Conservation (phyloP, 2,797 vertebrate species). For the Sebastes trivittatus region DNA sequence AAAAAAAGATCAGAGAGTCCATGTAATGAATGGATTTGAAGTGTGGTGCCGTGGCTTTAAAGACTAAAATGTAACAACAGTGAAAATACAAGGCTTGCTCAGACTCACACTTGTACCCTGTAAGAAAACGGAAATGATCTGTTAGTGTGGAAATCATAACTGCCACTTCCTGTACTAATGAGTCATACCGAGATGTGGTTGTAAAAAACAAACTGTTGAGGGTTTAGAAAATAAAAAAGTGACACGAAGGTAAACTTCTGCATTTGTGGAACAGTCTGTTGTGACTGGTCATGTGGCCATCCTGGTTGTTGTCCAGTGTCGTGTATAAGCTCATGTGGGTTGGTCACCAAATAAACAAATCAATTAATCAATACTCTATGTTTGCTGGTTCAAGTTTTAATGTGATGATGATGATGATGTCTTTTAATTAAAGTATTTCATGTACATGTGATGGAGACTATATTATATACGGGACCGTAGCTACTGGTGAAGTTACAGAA, state of each 20-base stretch:
- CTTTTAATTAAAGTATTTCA: background rate
- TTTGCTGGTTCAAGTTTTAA: background rate
- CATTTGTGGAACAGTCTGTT: no score
- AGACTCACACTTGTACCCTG: background rate
- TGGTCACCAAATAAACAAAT: no score
- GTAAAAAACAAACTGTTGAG: background rate
- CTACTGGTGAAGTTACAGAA: background rate
- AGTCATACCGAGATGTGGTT: constrained; percentile 46
- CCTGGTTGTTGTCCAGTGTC: no score
- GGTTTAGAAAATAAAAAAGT: background rate
- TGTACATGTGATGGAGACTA: background rate
- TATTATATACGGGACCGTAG: background rate
- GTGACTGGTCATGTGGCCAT: no score
- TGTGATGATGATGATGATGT: background rate
- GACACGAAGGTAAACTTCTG: background rate
- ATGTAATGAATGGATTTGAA: background rate
- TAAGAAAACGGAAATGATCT: constrained; percentile 27
- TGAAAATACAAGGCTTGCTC: background rate
- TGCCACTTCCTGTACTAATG: constrained; percentile 61
- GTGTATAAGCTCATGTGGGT: no score
- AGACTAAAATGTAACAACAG: background rate
- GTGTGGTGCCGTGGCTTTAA: background rate
- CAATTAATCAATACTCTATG: background rate
- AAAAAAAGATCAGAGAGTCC: background rate
- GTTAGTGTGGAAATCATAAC: constrained; percentile 48